Percentiles rank a stretch among this genome's conserved stretches.
Conservation (phyloP, 2,113 vertebrate species). For the Ceratotherium simum region DNA sequence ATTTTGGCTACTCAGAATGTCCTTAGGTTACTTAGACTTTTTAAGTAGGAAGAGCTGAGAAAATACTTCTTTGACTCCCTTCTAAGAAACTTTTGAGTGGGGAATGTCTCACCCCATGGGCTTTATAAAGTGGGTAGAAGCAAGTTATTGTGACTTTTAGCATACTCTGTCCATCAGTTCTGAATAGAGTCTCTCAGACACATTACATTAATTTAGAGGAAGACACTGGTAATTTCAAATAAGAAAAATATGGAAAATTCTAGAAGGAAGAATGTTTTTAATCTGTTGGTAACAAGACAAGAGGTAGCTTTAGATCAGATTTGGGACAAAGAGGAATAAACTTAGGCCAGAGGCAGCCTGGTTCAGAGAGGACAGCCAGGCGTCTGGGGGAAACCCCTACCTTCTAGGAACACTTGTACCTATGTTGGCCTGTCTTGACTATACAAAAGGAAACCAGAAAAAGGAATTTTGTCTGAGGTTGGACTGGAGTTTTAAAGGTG, state of each 20-base stretch:
- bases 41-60: not conserved
- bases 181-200: not conserved
- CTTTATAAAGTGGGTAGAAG: not conserved
- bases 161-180: not conserved
- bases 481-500: not conserved
- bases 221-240: constrained; percentile 1
- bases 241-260: not conserved
- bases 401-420: not conserved
- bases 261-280: not conserved
- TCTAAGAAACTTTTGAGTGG: not conserved
- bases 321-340: not conserved
- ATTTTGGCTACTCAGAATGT: not conserved
- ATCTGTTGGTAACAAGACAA: not conserved
- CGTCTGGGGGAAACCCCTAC: not conserved
- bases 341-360: not conserved
- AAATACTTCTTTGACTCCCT: not conserved
- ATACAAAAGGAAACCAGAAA: not conserved
- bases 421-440: not conserved
- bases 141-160: not conserved
- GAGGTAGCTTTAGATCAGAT: not conserved
- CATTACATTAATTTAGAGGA: not conserved
- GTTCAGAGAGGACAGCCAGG: not conserved
- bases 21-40: not conserved
- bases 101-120: not conserved
- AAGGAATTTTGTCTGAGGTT: not conserved